Percentiles rank a stretch among this genome's conserved stretches.
phyloP scores from a whole-genome alignment of 2,888 invertebrate genomes.

The Drosophila mayaguana region DNA sequence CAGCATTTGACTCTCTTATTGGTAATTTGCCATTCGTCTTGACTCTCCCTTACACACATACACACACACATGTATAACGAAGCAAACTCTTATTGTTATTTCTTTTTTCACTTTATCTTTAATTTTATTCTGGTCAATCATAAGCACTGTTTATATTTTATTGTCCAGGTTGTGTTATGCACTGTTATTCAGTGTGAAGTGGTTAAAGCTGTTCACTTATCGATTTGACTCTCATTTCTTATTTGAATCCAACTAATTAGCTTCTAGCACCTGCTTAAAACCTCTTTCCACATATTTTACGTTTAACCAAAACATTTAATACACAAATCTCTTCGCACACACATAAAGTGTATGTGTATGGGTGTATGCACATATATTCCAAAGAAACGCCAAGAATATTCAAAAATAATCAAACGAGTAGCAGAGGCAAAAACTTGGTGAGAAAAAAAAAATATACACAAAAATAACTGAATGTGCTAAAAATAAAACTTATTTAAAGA shows the following conservation, averaged over 20 bases:
- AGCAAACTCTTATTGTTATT: slow-evolving; percentile 18
- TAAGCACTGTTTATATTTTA: slow-evolving; percentile 57
- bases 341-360: slow-evolving; percentile 33
- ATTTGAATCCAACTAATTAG: background rate
- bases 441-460: slow-evolving; percentile 66
- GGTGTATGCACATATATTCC: slow-evolving; percentile 54
- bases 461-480: slow-evolving; percentile 82
- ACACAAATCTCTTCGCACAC: slow-evolving; percentile 64
- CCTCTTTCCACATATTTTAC: slow-evolving; percentile 22
- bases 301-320: slow-evolving; percentile 28
- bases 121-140: slow-evolving; percentile 44
- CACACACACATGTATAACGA: slow-evolving; percentile 10
- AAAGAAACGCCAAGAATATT: slow-evolving; percentile 66
- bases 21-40: slow-evolving; percentile 46
- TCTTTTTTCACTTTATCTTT: slow-evolving; percentile 29
- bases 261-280: slow-evolving; percentile 11
- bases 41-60: slow-evolving; percentile 18
- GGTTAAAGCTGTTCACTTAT: background rate
- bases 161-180: slow-evolving; percentile 24
- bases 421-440: slow-evolving; percentile 55
- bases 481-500: slow-evolving; percentile 84
- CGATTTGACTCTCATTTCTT: background rate
- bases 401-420: slow-evolving; percentile 60
- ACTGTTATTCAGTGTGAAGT: background rate
- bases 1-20: slow-evolving; percentile 34